Evolutionary conservation across 2,113 vertebrate species (phyloP).

Genomic region (Hippotragus niger): DNA sequence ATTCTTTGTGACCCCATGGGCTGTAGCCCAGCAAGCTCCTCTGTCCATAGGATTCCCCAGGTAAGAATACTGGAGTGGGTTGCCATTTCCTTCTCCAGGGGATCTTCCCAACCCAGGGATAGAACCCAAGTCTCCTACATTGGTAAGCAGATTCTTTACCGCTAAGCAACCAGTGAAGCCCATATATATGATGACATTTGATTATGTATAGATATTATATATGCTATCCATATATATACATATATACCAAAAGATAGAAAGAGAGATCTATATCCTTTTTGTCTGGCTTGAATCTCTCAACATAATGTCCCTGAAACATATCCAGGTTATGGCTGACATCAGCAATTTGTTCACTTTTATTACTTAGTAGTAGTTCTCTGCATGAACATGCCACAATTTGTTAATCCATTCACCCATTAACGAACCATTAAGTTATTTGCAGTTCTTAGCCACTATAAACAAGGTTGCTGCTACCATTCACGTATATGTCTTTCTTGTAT

Average conservation of each 20-base stretch:
- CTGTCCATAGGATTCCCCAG: not conserved
- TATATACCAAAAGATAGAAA: not conserved
- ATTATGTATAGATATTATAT: not conserved
- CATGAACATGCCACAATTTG: not conserved
- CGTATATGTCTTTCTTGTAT: not conserved
- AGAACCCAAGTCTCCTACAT: accelerated
- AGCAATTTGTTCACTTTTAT: not conserved
- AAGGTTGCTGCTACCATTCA: not conserved
- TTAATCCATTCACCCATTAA: not conserved
- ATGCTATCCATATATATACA: not conserved
- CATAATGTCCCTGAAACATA: not conserved
- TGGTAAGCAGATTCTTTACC: not conserved
- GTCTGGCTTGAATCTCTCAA: not conserved
- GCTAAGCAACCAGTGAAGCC: not conserved
- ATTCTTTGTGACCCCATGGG: not conserved
- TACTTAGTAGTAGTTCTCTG: not conserved
- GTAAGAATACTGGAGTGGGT: not conserved
- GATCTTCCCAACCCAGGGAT: not conserved
- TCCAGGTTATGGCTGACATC: not conserved
- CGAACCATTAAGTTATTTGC: not conserved
- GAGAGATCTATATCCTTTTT: not conserved
- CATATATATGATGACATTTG: not conserved
- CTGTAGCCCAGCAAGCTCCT: not conserved
- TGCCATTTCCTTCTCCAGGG: not conserved
- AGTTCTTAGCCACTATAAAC: not conserved